Evolutionary conservation across 2,797 vertebrate species (phyloP), one percentile per base, ranked within the genome.

Genomic region (Rhabdomys pumilio): DNA sequence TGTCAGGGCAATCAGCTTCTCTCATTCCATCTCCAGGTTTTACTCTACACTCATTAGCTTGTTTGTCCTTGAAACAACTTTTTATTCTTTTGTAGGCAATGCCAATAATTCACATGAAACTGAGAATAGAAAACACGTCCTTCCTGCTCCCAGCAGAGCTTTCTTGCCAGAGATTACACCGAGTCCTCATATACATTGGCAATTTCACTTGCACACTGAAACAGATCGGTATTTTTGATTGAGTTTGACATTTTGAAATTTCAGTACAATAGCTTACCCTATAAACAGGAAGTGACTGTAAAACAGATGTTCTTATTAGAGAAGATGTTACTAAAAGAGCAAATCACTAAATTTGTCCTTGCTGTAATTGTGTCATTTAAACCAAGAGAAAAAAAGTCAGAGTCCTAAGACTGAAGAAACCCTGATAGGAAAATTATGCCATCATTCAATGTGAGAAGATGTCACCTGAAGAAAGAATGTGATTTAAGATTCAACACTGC

Each of bases 201-300:
- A 96, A 59, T 97, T 97, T 84, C 95, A 24, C 80, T 95, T 44
- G 91, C 90, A 41, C 80, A 90, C 9, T 86, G 92, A 95, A 96
- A 53, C 20, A 69, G 94, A 97, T 97, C 73, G 93, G 89, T 97
- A 97, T 98, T 97, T 97, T 96, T 98, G 91, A 97, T 79, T 97
- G 89, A 98, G 96, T 97, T 82, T 97, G 96, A 96, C 96, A 97
- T 98, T 98, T 98, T 96, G 96, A 98, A 98, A 98, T 98, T 96
- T 97, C 98, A 98, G 89, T 97, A 92, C 93, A 98, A 92, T 93
- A 96, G 92, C 97, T 98, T 90, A 97, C 75, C 91, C 94, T 97
- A 94, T 89, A 98, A 98, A 93, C 93, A 97, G 91, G 96, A 91
- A 98, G 91, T 95, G 96, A 97, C 92, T 97, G 67, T 75, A 79